Conservation (phyloP, 2,888 invertebrate genomes). For the Tetragonula carbonaria region DNA sequence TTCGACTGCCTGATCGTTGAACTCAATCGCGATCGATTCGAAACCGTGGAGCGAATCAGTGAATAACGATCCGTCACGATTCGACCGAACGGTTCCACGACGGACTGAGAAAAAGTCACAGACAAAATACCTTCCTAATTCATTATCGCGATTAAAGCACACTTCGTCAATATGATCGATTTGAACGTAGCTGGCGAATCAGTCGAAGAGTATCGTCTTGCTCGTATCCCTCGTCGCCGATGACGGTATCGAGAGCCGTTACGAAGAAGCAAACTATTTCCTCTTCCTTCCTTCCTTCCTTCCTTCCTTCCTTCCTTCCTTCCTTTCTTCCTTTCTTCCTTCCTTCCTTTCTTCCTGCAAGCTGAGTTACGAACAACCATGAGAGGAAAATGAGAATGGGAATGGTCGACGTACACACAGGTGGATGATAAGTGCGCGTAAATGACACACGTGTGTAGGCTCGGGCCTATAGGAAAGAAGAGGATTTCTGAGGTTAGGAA, state of each 20-base stretch:
- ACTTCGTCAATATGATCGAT: background rate
- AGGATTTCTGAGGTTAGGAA: constrained; percentile 26
- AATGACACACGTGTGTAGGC: constrained; percentile 56
- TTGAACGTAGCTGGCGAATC: constrained; percentile 11
- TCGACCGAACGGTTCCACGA: constrained; percentile 4
- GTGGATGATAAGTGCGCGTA: constrained; percentile 67
- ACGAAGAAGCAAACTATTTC: constrained; percentile 28
- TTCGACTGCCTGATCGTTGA: constrained; percentile 15
- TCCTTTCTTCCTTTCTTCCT: background rate
- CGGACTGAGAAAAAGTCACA: constrained; percentile 6
- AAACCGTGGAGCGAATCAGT: constrained; percentile 7
- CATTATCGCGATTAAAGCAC: constrained; percentile 19
- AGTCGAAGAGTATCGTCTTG: constrained; percentile 5
- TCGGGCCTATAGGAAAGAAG: constrained; percentile 23
- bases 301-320: too few species aligned
- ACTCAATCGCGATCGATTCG: constrained; percentile 34
- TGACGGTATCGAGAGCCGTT: constrained; percentile 45
- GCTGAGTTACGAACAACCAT: constrained; percentile 55
- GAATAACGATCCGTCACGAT: background rate
- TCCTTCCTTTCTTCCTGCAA: constrained; percentile 24
- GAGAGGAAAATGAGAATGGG: constrained; percentile 65
- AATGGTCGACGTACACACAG: constrained; percentile 67
- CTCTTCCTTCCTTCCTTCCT: too few species aligned
- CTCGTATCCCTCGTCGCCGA: background rate
- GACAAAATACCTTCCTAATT: constrained; percentile 52